Conservation (phyloP, 2,888 invertebrate genomes). For the Fabriciana adippe region DNA sequence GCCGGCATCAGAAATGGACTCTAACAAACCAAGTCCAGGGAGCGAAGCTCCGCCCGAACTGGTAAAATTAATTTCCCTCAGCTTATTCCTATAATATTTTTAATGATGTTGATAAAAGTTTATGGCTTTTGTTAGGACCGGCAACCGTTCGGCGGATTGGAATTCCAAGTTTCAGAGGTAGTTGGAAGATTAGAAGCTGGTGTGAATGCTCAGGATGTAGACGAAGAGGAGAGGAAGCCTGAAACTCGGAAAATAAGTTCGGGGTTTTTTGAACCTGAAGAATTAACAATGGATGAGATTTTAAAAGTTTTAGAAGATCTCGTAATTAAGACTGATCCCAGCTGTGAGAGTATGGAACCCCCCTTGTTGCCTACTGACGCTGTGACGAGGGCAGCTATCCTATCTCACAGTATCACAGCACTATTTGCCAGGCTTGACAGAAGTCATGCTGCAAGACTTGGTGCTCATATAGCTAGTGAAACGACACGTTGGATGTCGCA, state of each 20-base stretch:
- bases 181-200: constrained; percentile 87
- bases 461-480: constrained; percentile 91
- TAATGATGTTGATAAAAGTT: constrained; percentile 42
- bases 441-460: constrained; percentile 89
- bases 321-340: constrained; percentile 83
- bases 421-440: constrained; percentile 92
- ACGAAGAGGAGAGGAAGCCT: constrained; percentile 67
- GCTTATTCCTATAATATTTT: constrained; percentile 29
- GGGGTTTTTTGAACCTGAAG: constrained; percentile 78
- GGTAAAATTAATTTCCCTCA: constrained; percentile 51
- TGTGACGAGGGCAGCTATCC: constrained; percentile 83
- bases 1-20: constrained; percentile 65
- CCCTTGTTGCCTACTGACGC: constrained; percentile 85
- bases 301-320: constrained; percentile 82
- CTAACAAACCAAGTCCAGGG: constrained; percentile 58
- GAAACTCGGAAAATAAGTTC: constrained; percentile 77
- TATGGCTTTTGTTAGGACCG: constrained; percentile 75
- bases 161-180: constrained; percentile 88
- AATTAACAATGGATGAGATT: constrained; percentile 84
- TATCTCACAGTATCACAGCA: constrained; percentile 94
- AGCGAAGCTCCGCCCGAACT: constrained; percentile 55
- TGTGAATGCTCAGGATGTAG: constrained; percentile 72
- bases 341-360: constrained; percentile 84
- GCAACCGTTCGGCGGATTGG: constrained; percentile 84
- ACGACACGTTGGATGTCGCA: constrained; percentile 94